phyloP scores from a whole-genome alignment of 1,140 invertebrate genomes.

The Ips nitidus region DNA sequence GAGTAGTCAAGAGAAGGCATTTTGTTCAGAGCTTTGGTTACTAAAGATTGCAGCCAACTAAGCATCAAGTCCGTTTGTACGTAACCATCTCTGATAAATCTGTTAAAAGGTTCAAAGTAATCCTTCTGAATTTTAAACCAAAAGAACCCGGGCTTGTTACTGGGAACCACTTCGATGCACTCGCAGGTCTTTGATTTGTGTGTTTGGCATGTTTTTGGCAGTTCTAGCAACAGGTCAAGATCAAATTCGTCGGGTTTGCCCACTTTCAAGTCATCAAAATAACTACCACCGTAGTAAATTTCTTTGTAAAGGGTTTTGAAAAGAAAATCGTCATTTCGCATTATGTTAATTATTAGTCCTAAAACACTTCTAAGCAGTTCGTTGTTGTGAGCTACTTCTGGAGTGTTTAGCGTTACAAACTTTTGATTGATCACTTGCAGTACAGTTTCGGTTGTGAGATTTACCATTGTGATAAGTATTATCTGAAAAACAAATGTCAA shows the following conservation, averaged over 20 bases:
- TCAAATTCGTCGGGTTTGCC: constrained; percentile 59
- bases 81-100: constrained; percentile 35
- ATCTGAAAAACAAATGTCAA: no score
- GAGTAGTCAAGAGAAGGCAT: constrained; percentile 2
- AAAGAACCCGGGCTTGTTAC: constrained; percentile 36
- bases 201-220: constrained; percentile 45
- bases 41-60: constrained; percentile 42
- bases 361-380: background rate
- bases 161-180: constrained; percentile 4
- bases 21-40: constrained; percentile 34
- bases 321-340: background rate
- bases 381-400: background rate
- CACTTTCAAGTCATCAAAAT: constrained; percentile 57
- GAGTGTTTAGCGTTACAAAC: background rate
- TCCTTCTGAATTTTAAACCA: constrained; percentile 29
- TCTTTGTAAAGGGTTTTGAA: background rate
- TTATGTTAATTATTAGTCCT: background rate
- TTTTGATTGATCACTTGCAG: background rate
- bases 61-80: constrained; percentile 36
- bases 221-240: constrained; percentile 55
- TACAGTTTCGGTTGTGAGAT: background rate
- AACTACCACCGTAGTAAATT: background rate
- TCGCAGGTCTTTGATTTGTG: constrained; percentile 5
- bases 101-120: constrained; percentile 1
- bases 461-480: no score